Percentiles rank a stretch among this genome's conserved stretches.
These are phyloP conservation scores for Hypotaenidia philippensis DNA, from an alignment of 2,797 vertebrate species.

Conservation along the genomic window DNA sequence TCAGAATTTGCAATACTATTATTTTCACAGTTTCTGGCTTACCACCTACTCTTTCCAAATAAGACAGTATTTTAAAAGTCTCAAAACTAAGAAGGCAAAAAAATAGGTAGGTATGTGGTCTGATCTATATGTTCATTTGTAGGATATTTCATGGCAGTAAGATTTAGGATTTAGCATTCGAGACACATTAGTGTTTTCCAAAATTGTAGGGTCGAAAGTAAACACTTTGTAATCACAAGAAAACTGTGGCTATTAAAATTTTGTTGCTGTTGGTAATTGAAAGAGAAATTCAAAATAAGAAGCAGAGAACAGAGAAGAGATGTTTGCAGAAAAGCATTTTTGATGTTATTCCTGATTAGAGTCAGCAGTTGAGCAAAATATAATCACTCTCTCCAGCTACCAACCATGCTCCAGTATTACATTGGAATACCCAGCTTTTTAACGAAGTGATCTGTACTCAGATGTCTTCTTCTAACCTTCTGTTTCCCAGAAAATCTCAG, in stretches of 20 bases:
- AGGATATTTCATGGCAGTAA: background rate
- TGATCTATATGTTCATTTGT: background rate
- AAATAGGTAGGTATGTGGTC: background rate
- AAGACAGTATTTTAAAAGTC: background rate
- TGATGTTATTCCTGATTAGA: background rate
- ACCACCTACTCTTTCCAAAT: background rate
- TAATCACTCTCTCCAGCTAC: background rate
- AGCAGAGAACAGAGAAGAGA: background rate
- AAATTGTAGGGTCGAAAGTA: background rate
- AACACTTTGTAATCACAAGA: background rate
- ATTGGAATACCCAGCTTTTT: background rate
- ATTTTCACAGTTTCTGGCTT: background rate
- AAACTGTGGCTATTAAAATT: background rate
- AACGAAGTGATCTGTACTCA: background rate
- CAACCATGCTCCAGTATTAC: background rate
- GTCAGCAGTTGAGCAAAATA: background rate
- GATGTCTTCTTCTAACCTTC: background rate
- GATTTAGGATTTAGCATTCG: background rate
- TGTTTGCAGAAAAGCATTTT: background rate
- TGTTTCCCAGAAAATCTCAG: background rate
- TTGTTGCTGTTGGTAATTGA: background rate
- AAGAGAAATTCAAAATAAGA: background rate
- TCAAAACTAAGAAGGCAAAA: background rate
- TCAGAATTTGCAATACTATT: background rate
- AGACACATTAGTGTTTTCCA: background rate